Base-by-base conservation (phyloP, 2,113 vertebrate genomes). In the Callospermophilus lateralis region DNA sequence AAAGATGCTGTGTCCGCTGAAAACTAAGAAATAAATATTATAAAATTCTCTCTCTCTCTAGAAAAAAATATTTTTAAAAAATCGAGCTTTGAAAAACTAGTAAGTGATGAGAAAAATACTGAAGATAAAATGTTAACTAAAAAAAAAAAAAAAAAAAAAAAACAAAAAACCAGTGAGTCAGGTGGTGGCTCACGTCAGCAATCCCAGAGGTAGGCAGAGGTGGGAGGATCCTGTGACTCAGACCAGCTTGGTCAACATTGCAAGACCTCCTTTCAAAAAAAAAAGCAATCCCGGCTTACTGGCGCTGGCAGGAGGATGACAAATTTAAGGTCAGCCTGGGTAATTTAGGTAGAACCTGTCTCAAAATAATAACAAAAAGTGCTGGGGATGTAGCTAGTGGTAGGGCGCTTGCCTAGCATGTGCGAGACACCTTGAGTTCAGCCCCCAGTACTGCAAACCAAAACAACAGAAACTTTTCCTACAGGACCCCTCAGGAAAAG, bases 81-180 rank as follows among this genome's bases (percentile, higher is more conserved):
- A 42, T 55, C n/a, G 61, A 72, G 22, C 53, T 87, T 73, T 72
- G 61, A 24, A 90, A 73, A 22, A 72, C 34, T 48, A 79, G 28
- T 77, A 85, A 72, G 32, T 87, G 76, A 58, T 45, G 77, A 84
- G 74, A 88, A 88, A 93, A 89, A 67, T 32, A 63, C 39, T 74
- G 19, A 68, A 10, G 32, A 84, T 74, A 90, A 86, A 87, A 73
- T n/a, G 20, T 19, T 30, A 65, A 63, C 37, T 74, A 89, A 93
- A 67, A 76, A 1, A 51, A 51, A 51, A 10, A 45, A 45, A 45
- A 4, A 45, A 45, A 45, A 45, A 45, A 45, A 7, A 6, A 45
- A 45, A 45, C 4, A 6, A 30, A 26, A 6, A 58, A 24, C 20
- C 8, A 39, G 26, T 26, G 42, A 15, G 58, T 24, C 17, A 42